A percentile compares a stretch with the other conserved stretches of the same genome.
Conservation (phyloP, 2,113 vertebrate genomes). For the Sapayoa aenigma region DNA sequence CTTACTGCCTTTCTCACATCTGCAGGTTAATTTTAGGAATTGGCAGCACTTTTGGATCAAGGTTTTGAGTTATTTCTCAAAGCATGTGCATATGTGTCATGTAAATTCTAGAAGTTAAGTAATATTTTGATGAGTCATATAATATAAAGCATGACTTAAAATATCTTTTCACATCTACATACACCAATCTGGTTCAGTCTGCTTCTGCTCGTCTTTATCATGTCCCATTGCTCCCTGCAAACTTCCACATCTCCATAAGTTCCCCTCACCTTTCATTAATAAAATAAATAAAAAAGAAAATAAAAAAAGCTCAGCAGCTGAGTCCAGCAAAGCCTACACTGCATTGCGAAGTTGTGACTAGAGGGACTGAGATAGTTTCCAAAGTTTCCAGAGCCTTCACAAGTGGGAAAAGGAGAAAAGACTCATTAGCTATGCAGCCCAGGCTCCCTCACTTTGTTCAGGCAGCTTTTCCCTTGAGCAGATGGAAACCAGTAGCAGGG, state of each 20-base stretch:
- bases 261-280: neutral
- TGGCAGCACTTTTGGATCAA: neutral
- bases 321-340: neutral
- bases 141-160: conserved; percentile 9
- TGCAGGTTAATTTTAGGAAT: neutral
- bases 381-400: neutral
- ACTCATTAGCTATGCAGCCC: neutral
- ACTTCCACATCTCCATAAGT: neutral
- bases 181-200: neutral
- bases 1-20: neutral
- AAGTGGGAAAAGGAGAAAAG: neutral
- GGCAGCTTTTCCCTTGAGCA: neutral
- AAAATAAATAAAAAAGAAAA: too few relatives aligned
- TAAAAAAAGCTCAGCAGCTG: neutral
- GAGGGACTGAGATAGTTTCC: neutral
- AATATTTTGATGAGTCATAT: conserved; percentile 28
- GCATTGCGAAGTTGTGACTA: neutral
- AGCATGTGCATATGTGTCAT: neutral
- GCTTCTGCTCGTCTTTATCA: neutral
- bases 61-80: neutral
- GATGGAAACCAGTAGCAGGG: neutral
- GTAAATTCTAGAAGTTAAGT: neutral
- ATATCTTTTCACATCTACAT: neutral
- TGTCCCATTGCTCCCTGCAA: neutral
- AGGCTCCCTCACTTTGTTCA: neutral